These are phyloP conservation scores for Onychomys torridus DNA, from an alignment of 2,797 vertebrate genomes.

Conservation along the genomic window DNA sequence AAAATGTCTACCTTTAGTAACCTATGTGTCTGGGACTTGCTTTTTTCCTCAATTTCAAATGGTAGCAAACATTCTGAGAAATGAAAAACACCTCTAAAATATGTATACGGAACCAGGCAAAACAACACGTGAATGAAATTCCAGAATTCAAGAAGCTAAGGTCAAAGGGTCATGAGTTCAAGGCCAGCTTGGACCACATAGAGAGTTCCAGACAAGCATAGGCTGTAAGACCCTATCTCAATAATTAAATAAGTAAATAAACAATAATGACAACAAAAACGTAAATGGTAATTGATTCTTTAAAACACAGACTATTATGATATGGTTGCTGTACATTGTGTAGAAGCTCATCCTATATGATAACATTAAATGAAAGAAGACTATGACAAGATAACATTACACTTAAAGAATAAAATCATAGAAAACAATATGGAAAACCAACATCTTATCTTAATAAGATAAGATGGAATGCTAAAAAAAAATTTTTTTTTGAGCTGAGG, in stretches of 20 bases:
- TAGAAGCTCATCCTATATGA: background rate
- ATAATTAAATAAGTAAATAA: background rate
- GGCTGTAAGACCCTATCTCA: background rate
- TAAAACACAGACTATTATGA: background rate
- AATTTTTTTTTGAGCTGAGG: too few relatives aligned
- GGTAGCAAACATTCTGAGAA: conserved; percentile 64
- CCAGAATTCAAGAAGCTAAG: background rate
- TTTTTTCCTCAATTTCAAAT: conserved; percentile 1
- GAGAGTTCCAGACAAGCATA: background rate
- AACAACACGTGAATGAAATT: background rate
- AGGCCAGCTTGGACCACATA: background rate
- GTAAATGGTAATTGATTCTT: background rate
- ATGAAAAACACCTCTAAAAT: conserved; percentile 8
- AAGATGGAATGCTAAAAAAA: background rate
- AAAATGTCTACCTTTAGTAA: background rate
- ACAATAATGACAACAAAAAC: background rate
- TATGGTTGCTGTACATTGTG: background rate
- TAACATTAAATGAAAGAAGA: background rate
- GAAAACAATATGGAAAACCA: background rate
- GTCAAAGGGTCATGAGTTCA: background rate
- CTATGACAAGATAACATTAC: background rate
- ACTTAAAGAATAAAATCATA: background rate
- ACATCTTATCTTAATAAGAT: background rate
- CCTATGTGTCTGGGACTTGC: background rate
- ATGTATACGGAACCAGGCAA: background rate